These are phyloP conservation scores for Tadarida brasiliensis DNA, from an alignment of 2,797 vertebrate species.

Conservation along the genomic window DNA sequence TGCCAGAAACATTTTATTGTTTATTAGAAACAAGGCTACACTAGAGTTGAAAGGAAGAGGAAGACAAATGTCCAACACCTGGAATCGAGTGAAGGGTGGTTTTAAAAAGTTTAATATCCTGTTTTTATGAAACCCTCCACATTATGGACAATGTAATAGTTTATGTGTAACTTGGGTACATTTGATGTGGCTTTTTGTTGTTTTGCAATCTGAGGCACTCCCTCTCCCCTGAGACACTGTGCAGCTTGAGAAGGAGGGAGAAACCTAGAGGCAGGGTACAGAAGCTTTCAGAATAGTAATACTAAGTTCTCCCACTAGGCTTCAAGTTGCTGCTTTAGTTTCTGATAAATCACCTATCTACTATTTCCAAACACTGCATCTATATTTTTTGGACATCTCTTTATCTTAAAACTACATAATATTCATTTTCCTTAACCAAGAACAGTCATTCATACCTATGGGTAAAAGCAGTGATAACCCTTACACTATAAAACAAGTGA, in stretches of 20 bases:
- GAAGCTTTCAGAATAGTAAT: slow-evolving; percentile 20
- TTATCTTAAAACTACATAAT: slow-evolving; percentile 34
- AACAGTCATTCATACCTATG: background rate
- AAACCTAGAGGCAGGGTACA: background rate
- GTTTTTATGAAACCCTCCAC: slow-evolving; percentile 69
- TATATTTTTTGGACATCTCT: background rate
- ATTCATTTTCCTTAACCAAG: slow-evolving; percentile 1
- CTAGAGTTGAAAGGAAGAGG: slow-evolving; percentile 70
- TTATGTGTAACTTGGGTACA: slow-evolving; percentile 46
- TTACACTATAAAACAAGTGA: slow-evolving; percentile 15
- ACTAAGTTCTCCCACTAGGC: background rate
- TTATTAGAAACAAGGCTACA: slow-evolving; percentile 63
- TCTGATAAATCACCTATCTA: background rate
- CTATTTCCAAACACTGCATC: slow-evolving; percentile 25
- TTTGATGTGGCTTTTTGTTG: slow-evolving; percentile 81
- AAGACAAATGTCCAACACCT: slow-evolving; percentile 77
- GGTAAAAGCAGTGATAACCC: background rate
- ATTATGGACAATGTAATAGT: slow-evolving; percentile 45
- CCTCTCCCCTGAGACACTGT: slow-evolving; percentile 63
- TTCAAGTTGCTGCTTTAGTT: slow-evolving; percentile 25
- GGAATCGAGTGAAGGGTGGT: slow-evolving; percentile 61
- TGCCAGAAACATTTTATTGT: slow-evolving; percentile 57
- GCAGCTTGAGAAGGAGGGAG: slow-evolving; percentile 49
- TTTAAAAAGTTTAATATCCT: slow-evolving; percentile 72
- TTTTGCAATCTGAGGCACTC: slow-evolving; percentile 68